Base-by-base conservation (phyloP, 2,113 vertebrate genomes). In the Vulpes lagopus region DNA sequence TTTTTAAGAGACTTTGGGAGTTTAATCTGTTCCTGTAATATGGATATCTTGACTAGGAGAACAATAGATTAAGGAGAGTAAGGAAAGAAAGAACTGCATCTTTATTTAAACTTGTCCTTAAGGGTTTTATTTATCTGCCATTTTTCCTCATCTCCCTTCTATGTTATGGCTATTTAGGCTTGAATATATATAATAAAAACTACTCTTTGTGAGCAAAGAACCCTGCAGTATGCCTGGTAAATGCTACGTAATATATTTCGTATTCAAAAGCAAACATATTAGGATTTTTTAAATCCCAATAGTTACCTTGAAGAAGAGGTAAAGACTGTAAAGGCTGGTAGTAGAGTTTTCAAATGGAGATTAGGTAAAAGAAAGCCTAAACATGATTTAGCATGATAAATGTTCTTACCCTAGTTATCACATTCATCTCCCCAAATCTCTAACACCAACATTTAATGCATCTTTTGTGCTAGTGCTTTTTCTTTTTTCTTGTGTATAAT, bases 301-400 rank as follows among this genome's bases (percentile, higher is more conserved):
- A 55, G n/a, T 73, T 74, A 14, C 23, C 22, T 95, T 88, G 35
- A 93, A 84, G 57, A 92, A 94, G 49, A 87, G 14, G 55, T 64
- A 76, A 43, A 59, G 30, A 83, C 35, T 17, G 7, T 74, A 89
- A 84, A 95, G 8, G 43, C 11, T 78, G 14, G 8, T 49, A 35
- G 71, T 22, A 83, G 30, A 79, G 32, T 49, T 6, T 53, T 51
- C 7, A 87, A 84, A 27, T 35, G 30, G 30, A 69, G 32, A 64
- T 65, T 23, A 87, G 1, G 23, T 35, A 30, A 86, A 89, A 59
- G 22, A 69, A 87, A 92, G 16, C 1, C 15, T 69, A 92, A 30
- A 19, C 0, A 53, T 20, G 16, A 84, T 14, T 82, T 20, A n/a
- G 0, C 91, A 80, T 57, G 20, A 81, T 83, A 57, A 67, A 64